phyloP scores from a whole-genome alignment of 2,797 vertebrate species.

The Calcarius lapponicus region DNA sequence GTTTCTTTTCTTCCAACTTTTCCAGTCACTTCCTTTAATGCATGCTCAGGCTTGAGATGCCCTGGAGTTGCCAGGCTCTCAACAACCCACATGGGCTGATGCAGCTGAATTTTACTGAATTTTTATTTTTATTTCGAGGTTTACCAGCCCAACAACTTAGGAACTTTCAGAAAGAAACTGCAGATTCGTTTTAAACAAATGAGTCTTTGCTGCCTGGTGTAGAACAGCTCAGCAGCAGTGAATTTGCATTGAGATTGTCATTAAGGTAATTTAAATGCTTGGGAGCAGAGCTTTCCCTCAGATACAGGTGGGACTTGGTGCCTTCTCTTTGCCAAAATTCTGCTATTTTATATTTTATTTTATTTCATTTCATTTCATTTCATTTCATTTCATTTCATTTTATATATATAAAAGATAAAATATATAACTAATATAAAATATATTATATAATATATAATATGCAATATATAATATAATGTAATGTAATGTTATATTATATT shows the following conservation, averaged over 20 bases:
- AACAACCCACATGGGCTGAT: not conserved
- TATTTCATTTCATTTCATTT: too few species aligned
- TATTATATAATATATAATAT: too few species aligned
- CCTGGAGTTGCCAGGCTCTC: not conserved
- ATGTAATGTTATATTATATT: too few species aligned
- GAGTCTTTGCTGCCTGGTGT: not conserved
- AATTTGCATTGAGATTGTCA: not conserved
- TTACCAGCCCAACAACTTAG: not conserved
- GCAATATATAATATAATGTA: too few species aligned
- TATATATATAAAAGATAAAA: too few species aligned
- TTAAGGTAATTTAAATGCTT: not conserved
- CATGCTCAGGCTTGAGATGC: not conserved
- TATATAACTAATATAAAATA: too few species aligned
- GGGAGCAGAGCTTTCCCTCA: not conserved
- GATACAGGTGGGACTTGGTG: not conserved
- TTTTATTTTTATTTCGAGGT: not conserved
- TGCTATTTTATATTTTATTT: not conserved
- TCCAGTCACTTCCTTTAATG: slow-evolving; percentile 1
- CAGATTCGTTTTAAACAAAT: slow-evolving; percentile 8
- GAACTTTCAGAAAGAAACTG: not conserved
- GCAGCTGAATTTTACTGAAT: not conserved
- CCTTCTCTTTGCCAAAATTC: not conserved
- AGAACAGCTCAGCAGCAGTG: not conserved
- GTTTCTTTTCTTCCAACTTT: slow-evolving; percentile 19
- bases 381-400: too few species aligned